phyloP scores from a whole-genome alignment of 1,140 invertebrate genomes.

The Akabosia matsudoensis region DNA sequence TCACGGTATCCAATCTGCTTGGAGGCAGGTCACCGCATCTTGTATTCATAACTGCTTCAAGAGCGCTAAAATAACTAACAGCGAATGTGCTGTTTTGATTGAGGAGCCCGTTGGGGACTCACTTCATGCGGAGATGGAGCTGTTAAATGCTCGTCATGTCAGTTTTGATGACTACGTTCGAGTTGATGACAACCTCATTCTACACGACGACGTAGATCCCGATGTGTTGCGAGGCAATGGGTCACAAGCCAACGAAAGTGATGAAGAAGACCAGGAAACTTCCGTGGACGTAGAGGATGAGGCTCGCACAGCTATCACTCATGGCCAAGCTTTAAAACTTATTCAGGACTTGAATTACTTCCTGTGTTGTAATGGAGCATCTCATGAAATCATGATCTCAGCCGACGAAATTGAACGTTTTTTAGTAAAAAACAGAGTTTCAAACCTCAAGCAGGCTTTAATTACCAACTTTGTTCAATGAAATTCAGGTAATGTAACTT shows the following conservation, averaged over 20 bases:
- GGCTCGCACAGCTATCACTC: no score
- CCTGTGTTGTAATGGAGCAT: no score
- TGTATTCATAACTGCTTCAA: constrained; percentile 34
- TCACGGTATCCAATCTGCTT: constrained; percentile 23
- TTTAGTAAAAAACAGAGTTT: no score
- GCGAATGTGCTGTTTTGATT: background rate
- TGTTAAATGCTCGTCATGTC: background rate
- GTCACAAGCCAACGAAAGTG: background rate
- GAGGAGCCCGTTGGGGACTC: background rate
- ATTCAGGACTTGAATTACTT: no score
- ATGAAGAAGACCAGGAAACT: background rate
- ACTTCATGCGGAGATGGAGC: background rate
- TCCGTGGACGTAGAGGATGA: no score
- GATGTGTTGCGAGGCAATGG: background rate
- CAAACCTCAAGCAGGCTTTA: no score
- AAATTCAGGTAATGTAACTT: no score
- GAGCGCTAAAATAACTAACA: background rate
- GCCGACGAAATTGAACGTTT: no score
- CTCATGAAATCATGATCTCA: no score
- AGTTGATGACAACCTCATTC: background rate
- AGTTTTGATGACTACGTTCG: background rate
- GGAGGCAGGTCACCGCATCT: constrained; percentile 1
- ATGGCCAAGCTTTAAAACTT: no score
- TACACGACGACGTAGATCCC: no score
- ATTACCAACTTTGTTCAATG: no score